Conservation (phyloP, 1,140 invertebrate genomes). For the Lutraria rhynchaena region DNA sequence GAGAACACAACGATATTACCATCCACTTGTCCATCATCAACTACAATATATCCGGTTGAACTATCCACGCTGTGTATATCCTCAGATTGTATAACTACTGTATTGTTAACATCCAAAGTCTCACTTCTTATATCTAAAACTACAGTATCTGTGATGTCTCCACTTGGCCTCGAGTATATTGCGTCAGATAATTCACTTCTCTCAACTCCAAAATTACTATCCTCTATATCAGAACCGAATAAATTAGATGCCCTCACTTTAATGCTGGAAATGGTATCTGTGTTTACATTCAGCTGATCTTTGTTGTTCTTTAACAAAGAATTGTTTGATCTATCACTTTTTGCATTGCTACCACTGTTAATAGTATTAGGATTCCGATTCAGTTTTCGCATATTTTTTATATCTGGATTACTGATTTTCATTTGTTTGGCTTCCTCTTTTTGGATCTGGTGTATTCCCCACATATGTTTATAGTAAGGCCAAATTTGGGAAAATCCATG, state of each 20-base stretch:
- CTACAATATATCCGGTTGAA: constrained; percentile 18
- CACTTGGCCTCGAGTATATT: not conserved
- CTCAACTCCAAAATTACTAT: not conserved
- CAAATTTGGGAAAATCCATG: constrained; percentile 50
- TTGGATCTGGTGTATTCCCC: constrained; percentile 36
- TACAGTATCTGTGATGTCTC: constrained; percentile 3
- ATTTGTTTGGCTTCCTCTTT: constrained; percentile 53
- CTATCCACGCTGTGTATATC: constrained; percentile 1
- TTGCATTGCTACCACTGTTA: not conserved
- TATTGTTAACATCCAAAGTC: not conserved
- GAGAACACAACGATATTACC: constrained; percentile 21
- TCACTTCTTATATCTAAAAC: constrained; percentile 17
- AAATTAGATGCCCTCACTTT: not conserved
- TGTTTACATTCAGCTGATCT: not conserved
- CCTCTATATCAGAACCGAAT: not conserved
- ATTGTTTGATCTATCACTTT: not conserved
- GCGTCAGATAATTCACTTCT: not conserved
- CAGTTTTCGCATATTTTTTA: constrained; percentile 41
- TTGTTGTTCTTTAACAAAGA: not conserved
- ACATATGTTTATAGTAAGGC: constrained; percentile 56
- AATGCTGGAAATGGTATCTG: not conserved
- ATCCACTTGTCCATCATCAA: not conserved
- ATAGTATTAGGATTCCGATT: not conserved
- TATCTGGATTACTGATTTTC: constrained; percentile 41
- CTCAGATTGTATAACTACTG: constrained; percentile 21